Percentiles rank a stretch among this genome's conserved stretches.
These are phyloP conservation scores for Harmothoe impar DNA, from an alignment of 2,888 invertebrate genomes.

Conservation along the genomic window DNA sequence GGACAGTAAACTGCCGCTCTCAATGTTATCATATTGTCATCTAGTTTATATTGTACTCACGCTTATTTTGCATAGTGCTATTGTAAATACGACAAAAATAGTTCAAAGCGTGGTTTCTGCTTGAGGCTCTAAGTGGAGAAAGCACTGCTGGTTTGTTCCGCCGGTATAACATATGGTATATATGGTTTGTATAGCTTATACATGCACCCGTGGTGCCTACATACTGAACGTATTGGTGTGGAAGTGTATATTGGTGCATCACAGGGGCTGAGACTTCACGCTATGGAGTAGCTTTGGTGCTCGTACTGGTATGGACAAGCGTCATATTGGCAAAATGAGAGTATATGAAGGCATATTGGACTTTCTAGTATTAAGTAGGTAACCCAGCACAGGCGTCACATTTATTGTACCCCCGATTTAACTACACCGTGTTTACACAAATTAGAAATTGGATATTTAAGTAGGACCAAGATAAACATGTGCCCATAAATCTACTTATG, in stretches of 20 bases:
- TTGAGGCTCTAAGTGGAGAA: background rate
- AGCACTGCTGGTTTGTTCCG: background rate
- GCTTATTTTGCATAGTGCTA: slow-evolving; percentile 27
- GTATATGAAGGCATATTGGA: too few relatives aligned
- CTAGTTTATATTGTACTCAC: background rate
- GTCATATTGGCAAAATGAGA: background rate
- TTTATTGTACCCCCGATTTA: too few relatives aligned
- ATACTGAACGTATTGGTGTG: background rate
- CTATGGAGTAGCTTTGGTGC: background rate
- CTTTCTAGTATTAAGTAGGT: too few relatives aligned
- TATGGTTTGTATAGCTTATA: too few relatives aligned
- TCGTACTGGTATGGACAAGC: background rate
- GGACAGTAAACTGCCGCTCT: background rate
- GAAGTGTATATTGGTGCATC: too few relatives aligned
- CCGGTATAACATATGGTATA: background rate
- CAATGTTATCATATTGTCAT: too few relatives aligned
- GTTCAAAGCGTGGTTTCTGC: background rate
- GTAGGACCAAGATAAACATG: too few relatives aligned
- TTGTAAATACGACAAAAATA: slow-evolving; percentile 34
- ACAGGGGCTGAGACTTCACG: background rate
- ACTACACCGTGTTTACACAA: too few relatives aligned
- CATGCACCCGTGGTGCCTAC: background rate
- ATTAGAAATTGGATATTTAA: too few relatives aligned
- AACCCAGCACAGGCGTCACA: too few relatives aligned
- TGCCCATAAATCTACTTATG: too few relatives aligned